Conservation (phyloP, 1,140 invertebrate species). For the Scaptodrosophila lebanonensis region DNA sequence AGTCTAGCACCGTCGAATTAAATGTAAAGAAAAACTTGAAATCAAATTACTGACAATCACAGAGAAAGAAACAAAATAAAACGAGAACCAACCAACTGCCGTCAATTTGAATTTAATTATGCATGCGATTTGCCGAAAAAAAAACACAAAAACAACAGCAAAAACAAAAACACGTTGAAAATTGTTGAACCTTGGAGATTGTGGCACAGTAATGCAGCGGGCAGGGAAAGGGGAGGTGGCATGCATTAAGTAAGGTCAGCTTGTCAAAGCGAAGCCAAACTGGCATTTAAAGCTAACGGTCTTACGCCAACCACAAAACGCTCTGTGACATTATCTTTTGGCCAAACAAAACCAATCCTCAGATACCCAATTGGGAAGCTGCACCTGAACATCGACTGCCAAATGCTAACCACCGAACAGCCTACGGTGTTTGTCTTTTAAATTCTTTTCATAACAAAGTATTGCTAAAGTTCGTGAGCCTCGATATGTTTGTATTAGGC, state of each 20-base stretch:
- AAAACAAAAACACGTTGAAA: conserved; percentile 15
- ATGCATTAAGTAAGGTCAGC: conserved; percentile 27
- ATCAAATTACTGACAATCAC: conserved; percentile 39
- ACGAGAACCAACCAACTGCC: conserved; percentile 23
- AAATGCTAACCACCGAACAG: no score
- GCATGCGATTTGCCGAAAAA: conserved; percentile 30
- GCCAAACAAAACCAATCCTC: no score
- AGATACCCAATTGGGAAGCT: no score
- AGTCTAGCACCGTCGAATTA: no score
- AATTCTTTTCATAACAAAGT: no score
- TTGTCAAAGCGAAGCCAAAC: no score
- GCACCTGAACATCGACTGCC: no score
- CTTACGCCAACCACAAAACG: no score
- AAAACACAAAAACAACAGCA: conserved; percentile 9
- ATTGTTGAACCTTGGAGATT: conserved; percentile 1
- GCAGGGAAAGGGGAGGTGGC: background rate
- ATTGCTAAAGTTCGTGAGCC: no score
- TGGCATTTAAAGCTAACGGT: conserved; percentile 10
- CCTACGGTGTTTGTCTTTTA: no score
- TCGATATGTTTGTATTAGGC: no score
- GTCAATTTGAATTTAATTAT: conserved; percentile 58
- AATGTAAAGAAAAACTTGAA: conserved; percentile 29
- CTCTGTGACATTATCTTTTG: no score
- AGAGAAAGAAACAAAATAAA: conserved; percentile 5
- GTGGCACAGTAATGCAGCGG: conserved; percentile 28